These are phyloP conservation scores for Bubo blakistoni DNA, from an alignment of 2,113 vertebrate species.

Conservation along the genomic window DNA sequence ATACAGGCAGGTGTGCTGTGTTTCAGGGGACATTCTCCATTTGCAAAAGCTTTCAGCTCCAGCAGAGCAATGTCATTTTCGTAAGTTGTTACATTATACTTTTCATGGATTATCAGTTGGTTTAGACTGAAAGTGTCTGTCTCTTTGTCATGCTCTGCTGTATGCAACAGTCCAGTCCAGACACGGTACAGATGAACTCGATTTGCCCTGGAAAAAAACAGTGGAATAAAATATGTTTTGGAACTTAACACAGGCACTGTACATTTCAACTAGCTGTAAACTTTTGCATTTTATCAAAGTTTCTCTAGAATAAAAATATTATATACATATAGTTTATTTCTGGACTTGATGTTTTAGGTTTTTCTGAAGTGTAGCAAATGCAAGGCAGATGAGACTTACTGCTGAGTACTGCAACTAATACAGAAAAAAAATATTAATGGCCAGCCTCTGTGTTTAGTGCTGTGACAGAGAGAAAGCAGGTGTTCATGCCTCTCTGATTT, in stretches of 20 bases:
- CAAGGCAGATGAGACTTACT: neutral
- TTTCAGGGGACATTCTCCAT: constrained; percentile 51
- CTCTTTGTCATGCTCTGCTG: neutral
- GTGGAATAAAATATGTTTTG: neutral
- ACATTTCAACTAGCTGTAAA: neutral
- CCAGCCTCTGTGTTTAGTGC: neutral
- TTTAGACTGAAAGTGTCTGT: constrained; percentile 59
- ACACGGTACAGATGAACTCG: constrained; percentile 69
- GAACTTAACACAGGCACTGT: neutral
- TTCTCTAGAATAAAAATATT: neutral
- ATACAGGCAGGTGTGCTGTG: constrained; percentile 79
- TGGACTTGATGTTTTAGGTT: neutral
- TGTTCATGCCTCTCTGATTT: neutral
- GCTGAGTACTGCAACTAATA: neutral
- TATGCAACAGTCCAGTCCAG: constrained; percentile 80
- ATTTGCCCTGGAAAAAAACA: constrained; percentile 61
- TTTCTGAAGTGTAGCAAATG: neutral
- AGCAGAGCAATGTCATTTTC: constrained; percentile 94
- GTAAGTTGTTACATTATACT: constrained; percentile 75
- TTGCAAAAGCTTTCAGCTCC: constrained; percentile 62
- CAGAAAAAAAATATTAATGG: neutral
- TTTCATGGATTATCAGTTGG: constrained; percentile 79
- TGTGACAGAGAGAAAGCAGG: neutral
- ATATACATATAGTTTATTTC: neutral
- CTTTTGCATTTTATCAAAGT: neutral